These are phyloP conservation scores for Drosophila recens DNA, from an alignment of 2,888 invertebrate species.

Conservation along the genomic window DNA sequence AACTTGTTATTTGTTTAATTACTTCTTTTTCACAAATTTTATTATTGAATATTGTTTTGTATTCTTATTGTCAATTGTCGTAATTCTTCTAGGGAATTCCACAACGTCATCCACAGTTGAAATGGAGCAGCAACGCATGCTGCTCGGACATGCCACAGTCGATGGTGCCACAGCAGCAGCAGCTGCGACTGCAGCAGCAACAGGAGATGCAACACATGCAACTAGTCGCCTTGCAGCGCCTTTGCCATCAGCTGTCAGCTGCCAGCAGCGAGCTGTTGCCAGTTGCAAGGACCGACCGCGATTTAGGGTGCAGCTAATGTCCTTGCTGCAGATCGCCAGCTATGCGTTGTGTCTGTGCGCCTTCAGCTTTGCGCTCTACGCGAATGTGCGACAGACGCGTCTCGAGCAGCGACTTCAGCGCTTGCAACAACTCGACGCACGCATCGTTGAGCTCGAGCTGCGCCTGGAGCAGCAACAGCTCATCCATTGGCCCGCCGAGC, in stretches of 20 bases:
- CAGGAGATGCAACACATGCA: slow-evolving; percentile 17
- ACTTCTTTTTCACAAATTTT: too few species aligned
- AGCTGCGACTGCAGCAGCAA: slow-evolving; percentile 40
- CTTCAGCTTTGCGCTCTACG: slow-evolving; percentile 84
- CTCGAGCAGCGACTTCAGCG: slow-evolving; percentile 83
- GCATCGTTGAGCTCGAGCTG: slow-evolving; percentile 83
- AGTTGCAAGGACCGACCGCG: slow-evolving; percentile 60
- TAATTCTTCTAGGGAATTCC: not conserved
- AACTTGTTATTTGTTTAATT: too few species aligned
- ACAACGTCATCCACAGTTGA: slow-evolving; percentile 38
- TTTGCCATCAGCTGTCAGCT: slow-evolving; percentile 26
- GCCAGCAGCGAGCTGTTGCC: slow-evolving; percentile 47
- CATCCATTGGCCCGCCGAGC: slow-evolving; percentile 70
- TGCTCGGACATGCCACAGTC: slow-evolving; percentile 57
- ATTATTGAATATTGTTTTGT: not conserved
- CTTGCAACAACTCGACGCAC: slow-evolving; percentile 84
- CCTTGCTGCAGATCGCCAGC: slow-evolving; percentile 83
- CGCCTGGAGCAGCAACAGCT: slow-evolving; percentile 78
- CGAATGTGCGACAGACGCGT: slow-evolving; percentile 84
- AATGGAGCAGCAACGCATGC: slow-evolving; percentile 60
- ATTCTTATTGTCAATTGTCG: not conserved
- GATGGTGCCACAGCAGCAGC: slow-evolving; percentile 35
- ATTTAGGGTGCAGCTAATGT: slow-evolving; percentile 68
- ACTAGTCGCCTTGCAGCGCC: slow-evolving; percentile 55
- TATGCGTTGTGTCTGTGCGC: slow-evolving; percentile 85